Evolutionary conservation across 2,888 invertebrate genomes (phyloP), one percentile per base, ranked within the genome.

Genomic region (Dusona sp.): DNA sequence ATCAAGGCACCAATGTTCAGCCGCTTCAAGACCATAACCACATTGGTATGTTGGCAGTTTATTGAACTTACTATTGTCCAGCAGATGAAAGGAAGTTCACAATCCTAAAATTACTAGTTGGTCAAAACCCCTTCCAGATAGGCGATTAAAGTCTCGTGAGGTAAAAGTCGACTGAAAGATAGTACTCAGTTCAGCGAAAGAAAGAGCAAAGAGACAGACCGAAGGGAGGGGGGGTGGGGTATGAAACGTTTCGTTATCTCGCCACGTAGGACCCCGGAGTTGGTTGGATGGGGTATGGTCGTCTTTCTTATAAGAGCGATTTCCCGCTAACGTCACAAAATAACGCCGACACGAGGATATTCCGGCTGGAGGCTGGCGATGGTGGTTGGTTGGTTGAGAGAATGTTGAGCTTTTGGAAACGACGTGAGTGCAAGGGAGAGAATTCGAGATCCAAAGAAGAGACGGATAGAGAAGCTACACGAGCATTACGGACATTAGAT

Each of bases 401-500:
- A 67, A 75, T 22, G 51, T 78, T 57, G 6, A 61, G 61, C 61
- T 72, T 38, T 74, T 83, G 73, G 51, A 70, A 25, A 33, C 67
- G 25, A n/a, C 22, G 65, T 19, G 36, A 48, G 65, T 51, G 67
- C 51, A 51, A 83, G 73, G 80, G 73, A 77, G 68, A 29, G 61
- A 51, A 88, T 86, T 79, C 75, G 87, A 88, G 89, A 84, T 74
- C 38, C 70, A 57, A 65, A 64, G 33, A 84, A 84, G 75, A 80
- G 88, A 70, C 78, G 87, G 88, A 90, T 54, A 54, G 65, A 38
- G 90, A 88, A 90, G 91, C 90, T 91, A 91, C 91, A 92, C 91
- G 91, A 91, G 93, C 93, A 94, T 94, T 94, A 94, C 94, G 93
- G 91, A 94, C 94, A 94, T 94, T 94, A 94, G 94, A 94, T 94